phyloP scores from a whole-genome alignment of 1,140 invertebrate species.

The Sarcophaga peregrina region DNA sequence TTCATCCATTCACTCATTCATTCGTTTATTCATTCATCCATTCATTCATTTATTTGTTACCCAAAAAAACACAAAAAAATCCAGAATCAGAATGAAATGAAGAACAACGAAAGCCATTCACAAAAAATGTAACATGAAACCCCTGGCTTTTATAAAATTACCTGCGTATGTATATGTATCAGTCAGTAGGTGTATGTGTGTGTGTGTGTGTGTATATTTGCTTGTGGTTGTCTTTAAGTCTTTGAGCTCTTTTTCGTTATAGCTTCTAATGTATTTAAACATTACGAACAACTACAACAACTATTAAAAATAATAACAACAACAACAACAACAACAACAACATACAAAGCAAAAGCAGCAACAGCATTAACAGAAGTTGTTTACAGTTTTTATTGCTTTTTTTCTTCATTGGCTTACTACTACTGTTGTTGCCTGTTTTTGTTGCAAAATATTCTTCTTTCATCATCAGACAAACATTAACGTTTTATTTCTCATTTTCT shows the following conservation, averaged over 20 bases:
- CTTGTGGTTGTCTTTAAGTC: neutral
- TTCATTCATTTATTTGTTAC: too few relatives aligned
- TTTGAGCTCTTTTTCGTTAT: neutral
- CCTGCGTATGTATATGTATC: too few relatives aligned
- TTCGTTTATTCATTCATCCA: too few relatives aligned
- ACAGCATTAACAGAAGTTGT: neutral
- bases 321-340: too few relatives aligned
- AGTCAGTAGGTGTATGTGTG: too few relatives aligned
- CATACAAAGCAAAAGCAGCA: neutral
- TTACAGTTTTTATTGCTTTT: neutral
- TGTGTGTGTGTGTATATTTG: neutral
- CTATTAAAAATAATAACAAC: too few relatives aligned
- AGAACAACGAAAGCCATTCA: too few relatives aligned
- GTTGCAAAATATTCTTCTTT: slow-evolving; percentile 1
- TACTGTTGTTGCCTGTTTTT: neutral
- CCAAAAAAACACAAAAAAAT: too few relatives aligned
- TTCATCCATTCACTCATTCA: too few relatives aligned
- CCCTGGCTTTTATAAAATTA: neutral
- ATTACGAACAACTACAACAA: neutral
- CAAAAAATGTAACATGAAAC: neutral
- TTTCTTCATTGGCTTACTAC: neutral
- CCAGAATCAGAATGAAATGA: too few relatives aligned
- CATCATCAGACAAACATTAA: neutral
- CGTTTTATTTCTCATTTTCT: neutral
- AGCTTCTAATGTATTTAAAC: neutral